Base-by-base conservation (phyloP, 2,888 invertebrate genomes). In the Watsonalla binaria region DNA sequence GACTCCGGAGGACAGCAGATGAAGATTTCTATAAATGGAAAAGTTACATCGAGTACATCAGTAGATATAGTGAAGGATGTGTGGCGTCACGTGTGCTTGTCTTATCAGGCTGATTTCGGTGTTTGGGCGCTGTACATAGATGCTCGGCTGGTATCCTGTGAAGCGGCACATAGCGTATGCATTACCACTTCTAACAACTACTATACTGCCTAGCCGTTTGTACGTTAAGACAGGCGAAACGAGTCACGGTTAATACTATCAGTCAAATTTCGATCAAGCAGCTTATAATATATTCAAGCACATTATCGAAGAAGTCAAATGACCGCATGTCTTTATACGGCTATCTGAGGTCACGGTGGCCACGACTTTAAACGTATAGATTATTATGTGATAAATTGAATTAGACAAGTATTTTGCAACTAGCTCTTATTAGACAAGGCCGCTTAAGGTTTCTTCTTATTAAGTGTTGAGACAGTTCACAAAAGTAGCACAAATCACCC, bases 51-150 rank as follows among this genome's bases (percentile, higher is more conserved):
- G 34, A 84, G 75, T 47, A 73, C 88, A 6, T 76, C 82, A 0
- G 83, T 92, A 0, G 84, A 90, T 45, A 63, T 86, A 68, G 88
- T 61, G 0, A 77, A 73, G 52, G 80, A 84, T 65, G 88, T 86
- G 6, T 95, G 94, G 94, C 92, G 92, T 50, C 94, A 94, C 71
- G 74, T 94, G 14, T 94, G 94, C 61, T 82, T 94, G 60, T 94
- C 94, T 48, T 94, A 94, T 91, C 92, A 93, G 59, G 92, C 93
- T 0, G 84, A 84, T 54, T 84, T 80, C 50, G 94, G 92, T n/a
- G 90, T 91, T 6, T 94, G 93, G 92, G 92, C 91, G 37, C 74
- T 94, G 6, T 94, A 92, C 78, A 59, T 94, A 45, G 92, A 94
- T 72, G 93, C 93, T 6, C 88, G 87, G 52, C 83, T 93, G 58